Evolutionary conservation across 2,113 vertebrate genomes (phyloP).

Genomic region (Oryzias curvinotus): DNA sequence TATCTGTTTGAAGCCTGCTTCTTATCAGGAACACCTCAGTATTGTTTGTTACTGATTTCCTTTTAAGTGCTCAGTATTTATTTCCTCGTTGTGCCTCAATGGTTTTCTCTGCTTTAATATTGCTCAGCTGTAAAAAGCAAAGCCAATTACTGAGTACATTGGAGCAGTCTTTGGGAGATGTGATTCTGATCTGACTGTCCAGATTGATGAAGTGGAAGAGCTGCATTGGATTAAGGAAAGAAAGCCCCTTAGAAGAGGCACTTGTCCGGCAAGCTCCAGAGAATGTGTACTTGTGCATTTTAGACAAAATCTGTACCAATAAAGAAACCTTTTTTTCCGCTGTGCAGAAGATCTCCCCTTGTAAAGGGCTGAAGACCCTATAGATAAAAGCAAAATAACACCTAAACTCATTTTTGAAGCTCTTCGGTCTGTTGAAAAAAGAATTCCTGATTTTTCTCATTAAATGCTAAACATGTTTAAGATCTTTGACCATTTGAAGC

Average conservation of each 20-base stretch:
- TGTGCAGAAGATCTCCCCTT: no score
- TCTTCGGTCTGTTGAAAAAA: no score
- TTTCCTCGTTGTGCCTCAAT: not conserved
- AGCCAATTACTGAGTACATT: not conserved
- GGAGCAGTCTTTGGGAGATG: conserved; percentile 55
- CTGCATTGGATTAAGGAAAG: conserved; percentile 51
- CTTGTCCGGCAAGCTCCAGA: no score
- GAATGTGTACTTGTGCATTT: no score
- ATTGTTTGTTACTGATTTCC: conserved; percentile 45
- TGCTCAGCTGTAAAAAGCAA: conserved; percentile 2
- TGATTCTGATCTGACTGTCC: conserved; percentile 60
- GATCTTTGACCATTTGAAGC: conserved; percentile 1
- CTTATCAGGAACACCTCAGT: conserved; percentile 55
- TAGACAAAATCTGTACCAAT: no score
- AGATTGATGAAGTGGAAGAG: conserved; percentile 70
- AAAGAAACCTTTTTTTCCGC: no score
- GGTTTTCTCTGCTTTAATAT: conserved; percentile 1
- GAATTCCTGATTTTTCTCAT: no score
- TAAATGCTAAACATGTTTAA: no score
- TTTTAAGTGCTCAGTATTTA: conserved; percentile 25
- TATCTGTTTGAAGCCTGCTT: conserved; percentile 48
- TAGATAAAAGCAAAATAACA: no score
- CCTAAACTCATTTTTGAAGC: no score
- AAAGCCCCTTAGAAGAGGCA: not conserved
- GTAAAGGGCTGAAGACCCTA: no score